These are phyloP conservation scores for Hypotaenidia philippensis DNA, from an alignment of 2,797 vertebrate genomes.

Conservation along the genomic window DNA sequence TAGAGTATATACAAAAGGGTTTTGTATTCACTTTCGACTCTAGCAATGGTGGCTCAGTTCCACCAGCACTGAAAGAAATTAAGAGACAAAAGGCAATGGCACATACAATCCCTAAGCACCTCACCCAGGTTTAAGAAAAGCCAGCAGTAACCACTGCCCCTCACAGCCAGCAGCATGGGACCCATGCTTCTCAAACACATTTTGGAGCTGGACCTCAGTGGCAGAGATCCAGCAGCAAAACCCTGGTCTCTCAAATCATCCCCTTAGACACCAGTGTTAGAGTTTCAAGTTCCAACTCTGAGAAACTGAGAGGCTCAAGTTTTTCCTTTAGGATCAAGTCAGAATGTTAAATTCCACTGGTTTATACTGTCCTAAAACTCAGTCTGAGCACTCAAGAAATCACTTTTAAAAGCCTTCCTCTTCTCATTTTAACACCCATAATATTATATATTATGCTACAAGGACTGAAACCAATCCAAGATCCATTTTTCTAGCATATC, in stretches of 20 bases:
- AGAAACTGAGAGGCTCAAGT: neutral
- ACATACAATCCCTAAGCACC: neutral
- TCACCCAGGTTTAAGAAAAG: neutral
- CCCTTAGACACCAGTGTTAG: neutral
- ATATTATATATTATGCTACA: neutral
- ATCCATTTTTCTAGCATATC: neutral
- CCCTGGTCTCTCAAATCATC: neutral
- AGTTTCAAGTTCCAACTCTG: neutral
- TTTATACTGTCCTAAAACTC: neutral
- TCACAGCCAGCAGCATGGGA: neutral
- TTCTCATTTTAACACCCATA: neutral
- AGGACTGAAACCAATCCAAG: neutral
- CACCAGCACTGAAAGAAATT: neutral
- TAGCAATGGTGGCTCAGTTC: slow-evolving; percentile 8
- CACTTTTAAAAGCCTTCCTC: neutral
- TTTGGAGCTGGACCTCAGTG: neutral
- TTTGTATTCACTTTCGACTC: neutral
- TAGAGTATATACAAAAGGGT: slow-evolving; percentile 12
- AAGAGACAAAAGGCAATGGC: slow-evolving; percentile 1
- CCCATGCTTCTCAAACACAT: neutral
- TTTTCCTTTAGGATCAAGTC: neutral
- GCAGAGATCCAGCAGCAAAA: neutral
- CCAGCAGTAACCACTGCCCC: neutral
- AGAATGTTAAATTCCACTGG: neutral
- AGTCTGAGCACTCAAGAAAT: neutral